Base-by-base conservation (phyloP, 2,113 vertebrate species). In the Lagenorhynchus albirostris region DNA sequence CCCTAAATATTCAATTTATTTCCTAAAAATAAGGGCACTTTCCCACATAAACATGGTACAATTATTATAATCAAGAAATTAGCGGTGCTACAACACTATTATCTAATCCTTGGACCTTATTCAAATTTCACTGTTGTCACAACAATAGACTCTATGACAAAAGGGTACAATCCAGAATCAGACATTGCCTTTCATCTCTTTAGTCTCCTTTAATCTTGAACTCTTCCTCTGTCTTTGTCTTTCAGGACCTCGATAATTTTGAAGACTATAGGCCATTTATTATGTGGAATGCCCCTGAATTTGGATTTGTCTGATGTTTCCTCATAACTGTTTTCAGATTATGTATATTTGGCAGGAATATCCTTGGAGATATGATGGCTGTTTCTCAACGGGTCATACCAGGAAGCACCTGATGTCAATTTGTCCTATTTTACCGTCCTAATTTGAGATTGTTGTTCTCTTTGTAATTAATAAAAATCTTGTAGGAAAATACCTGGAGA, bases 391-490 rank as follows among this genome's bases (percentile, higher is more conserved):
- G 18, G 65, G 7, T 77, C 18, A 71, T n/a, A 50, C 11, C 13
- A 53, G 62, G 47, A 76, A 65, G 11, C 11, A 73, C 2, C 36
- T 47, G 23, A 58, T 82, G 26, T 47, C 50, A 23, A 9, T 50
- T 36, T 70, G 15, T 25, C 50, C 60, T 84, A 15, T 77, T 58
- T 73, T 1, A 65, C 6, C 26, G 73, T 76, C 70, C 29, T 62
- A 26, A 91, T 55, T 17, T 58, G 7, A 62, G 65, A 47, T 21
- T 82, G 55, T 60, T 91, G n/a, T 91, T 89, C 50, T 92, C 70
- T 93, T 93, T 65, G 11, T 62, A 91, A 94, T 90, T 88, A 73
- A 91, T 94, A 81, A 70, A 77, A 71, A 76, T 67, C 18, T 70
- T 26, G 3, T 38, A 47, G 12, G 55, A 47, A 95, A 77, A 93